phyloP scores from a whole-genome alignment of 35 echinoderm and acorn worm genomes.

The Eucidaris tribuloides region DNA sequence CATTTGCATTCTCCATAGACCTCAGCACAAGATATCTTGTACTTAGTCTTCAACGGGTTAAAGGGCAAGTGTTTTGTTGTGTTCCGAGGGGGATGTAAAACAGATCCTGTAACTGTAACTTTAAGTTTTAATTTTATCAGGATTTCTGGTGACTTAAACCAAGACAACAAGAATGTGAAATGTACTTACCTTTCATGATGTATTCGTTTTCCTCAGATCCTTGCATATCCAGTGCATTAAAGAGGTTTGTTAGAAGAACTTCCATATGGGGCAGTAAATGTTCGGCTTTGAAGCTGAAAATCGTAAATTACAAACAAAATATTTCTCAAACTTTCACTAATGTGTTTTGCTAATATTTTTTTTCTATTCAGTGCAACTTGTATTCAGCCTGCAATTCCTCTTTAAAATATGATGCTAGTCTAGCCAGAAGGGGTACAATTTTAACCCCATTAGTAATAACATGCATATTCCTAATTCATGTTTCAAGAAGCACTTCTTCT shows the following conservation, averaged over 20 bases:
- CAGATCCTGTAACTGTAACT: too few relatives aligned
- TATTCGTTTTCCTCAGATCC: conserved; percentile 97
- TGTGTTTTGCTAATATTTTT: not conserved
- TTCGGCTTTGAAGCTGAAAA: conserved; percentile 56
- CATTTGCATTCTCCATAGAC: too few relatives aligned
- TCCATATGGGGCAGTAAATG: conserved; percentile 73
- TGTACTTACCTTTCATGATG: conserved; percentile 88
- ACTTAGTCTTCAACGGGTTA: too few relatives aligned
- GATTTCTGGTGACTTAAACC: too few relatives aligned
- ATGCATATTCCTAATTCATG: too few relatives aligned
- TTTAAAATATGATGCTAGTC: not conserved
- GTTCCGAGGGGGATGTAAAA: too few relatives aligned
- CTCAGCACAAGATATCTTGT: too few relatives aligned
- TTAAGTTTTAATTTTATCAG: too few relatives aligned
- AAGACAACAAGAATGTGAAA: not conserved
- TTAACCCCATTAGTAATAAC: too few relatives aligned
- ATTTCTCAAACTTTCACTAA: not conserved
- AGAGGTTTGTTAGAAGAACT: conserved; percentile 70
- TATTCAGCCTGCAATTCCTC: not conserved
- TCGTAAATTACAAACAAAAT: not conserved
- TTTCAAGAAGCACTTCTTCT: too few relatives aligned
- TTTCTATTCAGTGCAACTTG: not conserved
- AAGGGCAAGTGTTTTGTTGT: too few relatives aligned
- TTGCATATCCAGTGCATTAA: conserved; percentile 53
- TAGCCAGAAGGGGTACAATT: not conserved